phyloP scores from a whole-genome alignment of 2,113 vertebrate species.

The Crotalus horridus region DNA sequence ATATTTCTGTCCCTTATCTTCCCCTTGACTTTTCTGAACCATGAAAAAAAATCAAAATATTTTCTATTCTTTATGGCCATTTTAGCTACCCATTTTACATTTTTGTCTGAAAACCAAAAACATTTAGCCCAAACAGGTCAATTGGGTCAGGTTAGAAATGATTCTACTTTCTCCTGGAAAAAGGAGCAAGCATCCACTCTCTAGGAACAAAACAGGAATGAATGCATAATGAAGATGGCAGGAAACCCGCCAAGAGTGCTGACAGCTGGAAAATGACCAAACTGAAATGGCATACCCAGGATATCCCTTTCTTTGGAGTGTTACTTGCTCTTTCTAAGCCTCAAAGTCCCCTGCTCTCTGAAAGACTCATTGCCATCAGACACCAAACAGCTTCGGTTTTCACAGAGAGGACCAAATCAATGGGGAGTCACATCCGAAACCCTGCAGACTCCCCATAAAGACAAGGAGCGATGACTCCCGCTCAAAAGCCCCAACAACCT shows the following conservation, averaged over 20 bases:
- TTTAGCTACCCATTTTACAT: background rate
- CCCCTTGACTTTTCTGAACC: background rate
- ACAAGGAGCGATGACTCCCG: background rate
- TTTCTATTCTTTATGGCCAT: background rate
- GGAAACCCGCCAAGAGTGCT: background rate
- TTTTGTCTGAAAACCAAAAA: background rate
- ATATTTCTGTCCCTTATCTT: background rate
- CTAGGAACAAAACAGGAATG: background rate
- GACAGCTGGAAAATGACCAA: background rate
- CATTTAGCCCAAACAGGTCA: background rate
- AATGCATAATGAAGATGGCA: background rate
- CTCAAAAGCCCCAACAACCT: constrained; percentile 5
- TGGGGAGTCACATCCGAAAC: background rate
- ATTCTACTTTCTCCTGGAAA: background rate
- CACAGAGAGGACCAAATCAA: background rate
- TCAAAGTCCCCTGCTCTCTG: background rate
- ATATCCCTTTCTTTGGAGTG: background rate
- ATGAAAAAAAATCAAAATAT: background rate
- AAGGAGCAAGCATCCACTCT: background rate
- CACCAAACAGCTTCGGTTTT: background rate
- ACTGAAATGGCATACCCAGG: background rate
- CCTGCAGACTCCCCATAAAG: background rate
- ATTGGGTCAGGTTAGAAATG: background rate
- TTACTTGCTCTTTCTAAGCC: background rate
- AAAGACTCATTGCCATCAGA: background rate